Base-by-base conservation (phyloP, 2,888 invertebrate genomes). In the Pristionchus japonicus region DNA sequence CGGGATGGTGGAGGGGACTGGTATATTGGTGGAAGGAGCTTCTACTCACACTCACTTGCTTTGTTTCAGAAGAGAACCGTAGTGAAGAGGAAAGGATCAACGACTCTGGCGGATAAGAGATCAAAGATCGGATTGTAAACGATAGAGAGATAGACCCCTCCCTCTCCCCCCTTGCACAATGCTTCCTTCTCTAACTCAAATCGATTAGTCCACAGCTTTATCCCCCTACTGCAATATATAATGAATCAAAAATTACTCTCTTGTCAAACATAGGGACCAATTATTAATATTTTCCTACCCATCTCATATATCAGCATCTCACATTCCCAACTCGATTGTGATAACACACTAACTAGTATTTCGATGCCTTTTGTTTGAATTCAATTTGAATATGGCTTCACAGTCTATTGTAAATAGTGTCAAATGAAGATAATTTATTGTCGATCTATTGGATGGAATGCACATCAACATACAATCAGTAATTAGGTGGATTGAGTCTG, bases 11-110 rank as follows among this genome's bases (percentile, higher is more conserved):
- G 47, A 31, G 43, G 37, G 13, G 27, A 43, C 11, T 6, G 43
- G 6, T 70, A 6, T n/a, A n/a, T n/a, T n/a, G n/a, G n/a, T n/a
- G n/a, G 23, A 15, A 43, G 85, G 61, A 20, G 82, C 82, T 40
- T n/a, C 31, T 49, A 83, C 82, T 83, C 49, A 34, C 40, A n/a
- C 11, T 34, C 86, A 86, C 70, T 74, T 7, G 74, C 74, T 34
- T 86, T 47, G 37, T 86, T 70, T 11, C 86, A 86, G 86, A 86
- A 86, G 74, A 34, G 86, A 67, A 86, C 67, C 31, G 70, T 74
- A 17, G n/a, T 86, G 52, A 86, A 86, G 86, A 86, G 86, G 74
- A 86, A 86, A 34, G 86, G 86, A 74, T 86, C 86, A 27, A 31
- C 49, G 3, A 40, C 57, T 6, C 17, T 86, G 27, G n/a, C 23